Base-by-base conservation (phyloP, 2,888 invertebrate genomes). In the Pilophorus perplexus region DNA sequence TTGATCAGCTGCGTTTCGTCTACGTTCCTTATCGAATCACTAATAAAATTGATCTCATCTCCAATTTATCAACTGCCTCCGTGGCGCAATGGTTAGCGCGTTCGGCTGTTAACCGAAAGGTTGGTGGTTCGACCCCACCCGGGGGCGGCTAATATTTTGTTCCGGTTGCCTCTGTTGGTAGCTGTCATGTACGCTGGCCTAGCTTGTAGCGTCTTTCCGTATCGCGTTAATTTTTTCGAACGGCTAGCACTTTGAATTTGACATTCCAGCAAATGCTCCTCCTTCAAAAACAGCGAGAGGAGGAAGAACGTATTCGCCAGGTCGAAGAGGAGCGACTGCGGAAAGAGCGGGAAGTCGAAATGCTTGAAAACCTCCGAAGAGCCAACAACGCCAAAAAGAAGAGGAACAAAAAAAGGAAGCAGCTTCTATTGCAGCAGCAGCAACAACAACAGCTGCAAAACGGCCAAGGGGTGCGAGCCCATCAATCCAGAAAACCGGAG, bases 221-320 rank as follows among this genome's bases (percentile, higher is more conserved):
- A 33, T 33, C 6, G 33, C 12, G 6, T 33, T 8, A 33, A 33
- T 33, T 6, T 8, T 3, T 2, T 12, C 38, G 3, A 3, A 2
- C 38, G 12, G n/a, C 3, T 38, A 14, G 38, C 38, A 38, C 14
- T 38, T 14, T 6, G 6, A 3, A 3, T 38, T 3, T 38, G 14
- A 2, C 2, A 1, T 42, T 59, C 3, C 40, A 59, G 59, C 59
- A 40, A 20, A 22, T 64, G 28, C 38, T 64, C 33, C 28, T 69
- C 54, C 67, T 55, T 16, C 42, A 67, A 25, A 60, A 66, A 33
- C 62, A 69, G 8, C 52, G 80, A 78, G 72, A 78, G 55, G 79
- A 80, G 55, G 80, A 80, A 71, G 78, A 73, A 46, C 72, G 78
- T 59, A 71, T 77, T 59, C 76, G 76, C 67, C 75, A 76, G 67